Conservation (phyloP, 1,140 invertebrate species). For the Drosophila lacertosa region DNA sequence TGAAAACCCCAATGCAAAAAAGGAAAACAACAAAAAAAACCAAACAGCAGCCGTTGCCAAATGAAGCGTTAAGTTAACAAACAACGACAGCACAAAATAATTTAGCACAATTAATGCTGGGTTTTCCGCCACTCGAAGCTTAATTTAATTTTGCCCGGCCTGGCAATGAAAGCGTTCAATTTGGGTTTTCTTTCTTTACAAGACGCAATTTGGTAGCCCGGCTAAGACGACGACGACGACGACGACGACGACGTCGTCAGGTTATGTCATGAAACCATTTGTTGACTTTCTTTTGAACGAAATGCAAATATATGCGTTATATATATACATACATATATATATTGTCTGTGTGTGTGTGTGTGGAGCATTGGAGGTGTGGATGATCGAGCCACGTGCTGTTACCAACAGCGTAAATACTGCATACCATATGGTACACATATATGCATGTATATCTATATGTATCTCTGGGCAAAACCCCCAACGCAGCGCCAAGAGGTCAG, state of each 20-base stretch:
- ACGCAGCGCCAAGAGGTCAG: conserved; percentile 33
- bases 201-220: conserved; percentile 9
- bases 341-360: not conserved
- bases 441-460: not conserved
- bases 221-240: no score
- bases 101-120: conserved; percentile 70
- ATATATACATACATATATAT: not conserved
- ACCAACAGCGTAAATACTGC: conserved; percentile 5
- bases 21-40: conserved; percentile 57
- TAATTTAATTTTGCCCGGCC: conserved; percentile 29
- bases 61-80: conserved; percentile 42
- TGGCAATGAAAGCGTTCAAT: conserved; percentile 54
- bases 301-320: conserved; percentile 61
- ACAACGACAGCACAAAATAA: conserved; percentile 41
- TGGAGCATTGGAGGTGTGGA: conserved; percentile 19
- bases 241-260: no score
- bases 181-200: conserved; percentile 24
- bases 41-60: conserved; percentile 45
- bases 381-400: conserved; percentile 40
- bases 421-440: not conserved
- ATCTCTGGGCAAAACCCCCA: conserved; percentile 33
- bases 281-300: conserved; percentile 75
- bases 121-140: conserved; percentile 60
- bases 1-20: conserved; percentile 43
- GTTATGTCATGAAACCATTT: conserved; percentile 72